Conservation (phyloP, 1,140 invertebrate genomes). For the Pseudomyrmex cubaensis region DNA sequence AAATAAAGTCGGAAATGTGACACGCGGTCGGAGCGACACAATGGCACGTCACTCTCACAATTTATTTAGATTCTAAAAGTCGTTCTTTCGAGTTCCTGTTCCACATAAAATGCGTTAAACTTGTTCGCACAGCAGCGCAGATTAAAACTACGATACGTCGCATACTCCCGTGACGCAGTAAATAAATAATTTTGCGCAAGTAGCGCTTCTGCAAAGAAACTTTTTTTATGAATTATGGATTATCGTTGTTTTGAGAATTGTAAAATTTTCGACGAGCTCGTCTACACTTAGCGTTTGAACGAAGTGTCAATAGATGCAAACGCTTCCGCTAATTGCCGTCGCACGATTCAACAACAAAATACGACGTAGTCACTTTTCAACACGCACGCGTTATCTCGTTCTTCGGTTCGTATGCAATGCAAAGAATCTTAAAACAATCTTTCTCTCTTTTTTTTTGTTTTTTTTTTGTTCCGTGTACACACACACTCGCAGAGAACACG, state of each 20-base stretch:
- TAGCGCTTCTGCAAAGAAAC: not conserved
- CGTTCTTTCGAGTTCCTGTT: not conserved
- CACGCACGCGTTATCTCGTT: not conserved
- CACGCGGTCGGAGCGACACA: not conserved
- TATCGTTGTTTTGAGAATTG: not conserved
- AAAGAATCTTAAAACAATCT: slow-evolving; percentile 71
- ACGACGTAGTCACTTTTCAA: not conserved
- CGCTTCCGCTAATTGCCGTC: slow-evolving; percentile 23
- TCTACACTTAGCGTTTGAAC: not conserved
- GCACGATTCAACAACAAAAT: not conserved
- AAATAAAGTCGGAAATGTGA: not conserved
- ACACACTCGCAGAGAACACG: not conserved
- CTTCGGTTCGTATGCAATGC: slow-evolving; percentile 62
- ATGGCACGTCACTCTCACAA: not conserved
- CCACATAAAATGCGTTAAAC: not conserved
- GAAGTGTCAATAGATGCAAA: slow-evolving; percentile 24
- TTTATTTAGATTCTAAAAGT: slow-evolving; percentile 27
- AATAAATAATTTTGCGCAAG: not conserved
- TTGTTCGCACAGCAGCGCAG: not conserved
- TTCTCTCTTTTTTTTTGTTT: not conserved
- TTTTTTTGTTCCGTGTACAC: not conserved
- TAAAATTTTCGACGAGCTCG: not conserved
- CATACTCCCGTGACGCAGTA: not conserved
- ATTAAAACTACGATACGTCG: not conserved
- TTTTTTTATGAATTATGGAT: slow-evolving; percentile 1